Percentiles rank a stretch among this genome's conserved stretches.
These are phyloP conservation scores for Catharus minimus DNA, from an alignment of 2,113 vertebrate species.

Conservation along the genomic window DNA sequence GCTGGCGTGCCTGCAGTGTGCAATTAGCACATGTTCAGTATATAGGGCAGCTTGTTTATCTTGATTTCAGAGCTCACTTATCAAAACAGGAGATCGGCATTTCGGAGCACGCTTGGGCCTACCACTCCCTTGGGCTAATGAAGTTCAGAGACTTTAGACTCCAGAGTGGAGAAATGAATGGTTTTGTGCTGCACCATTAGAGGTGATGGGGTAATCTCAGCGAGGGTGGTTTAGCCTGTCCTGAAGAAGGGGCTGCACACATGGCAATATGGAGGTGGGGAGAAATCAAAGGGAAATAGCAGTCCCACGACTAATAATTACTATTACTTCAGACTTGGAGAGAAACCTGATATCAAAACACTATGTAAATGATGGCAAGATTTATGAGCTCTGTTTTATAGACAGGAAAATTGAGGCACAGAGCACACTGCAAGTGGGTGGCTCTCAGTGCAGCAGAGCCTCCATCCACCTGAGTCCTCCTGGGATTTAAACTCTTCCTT, in stretches of 20 bases:
- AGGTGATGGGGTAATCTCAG: conserved; percentile 47
- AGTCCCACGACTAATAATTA: conserved; percentile 50
- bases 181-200: conserved; percentile 40
- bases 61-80: conserved; percentile 57
- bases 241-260: conserved; percentile 33
- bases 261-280: neutral
- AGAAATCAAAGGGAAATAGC: conserved; percentile 56
- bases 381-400: conserved; percentile 10
- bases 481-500: neutral
- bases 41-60: conserved; percentile 64
- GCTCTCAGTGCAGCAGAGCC: neutral
- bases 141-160: conserved; percentile 48
- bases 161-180: conserved; percentile 43
- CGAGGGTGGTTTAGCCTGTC: conserved; percentile 23
- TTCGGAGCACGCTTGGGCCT: conserved; percentile 42
- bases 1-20: neutral
- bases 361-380: conserved; percentile 51
- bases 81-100: conserved; percentile 58
- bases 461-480: neutral
- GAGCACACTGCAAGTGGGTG: neutral
- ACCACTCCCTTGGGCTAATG: conserved; percentile 67
- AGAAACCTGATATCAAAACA: conserved; percentile 51
- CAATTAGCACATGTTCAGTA: conserved; percentile 48
- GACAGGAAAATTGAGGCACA: conserved; percentile 4
- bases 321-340: conserved; percentile 42